Conservation (phyloP, 1,140 invertebrate species). For the Orchesella cincta region DNA sequence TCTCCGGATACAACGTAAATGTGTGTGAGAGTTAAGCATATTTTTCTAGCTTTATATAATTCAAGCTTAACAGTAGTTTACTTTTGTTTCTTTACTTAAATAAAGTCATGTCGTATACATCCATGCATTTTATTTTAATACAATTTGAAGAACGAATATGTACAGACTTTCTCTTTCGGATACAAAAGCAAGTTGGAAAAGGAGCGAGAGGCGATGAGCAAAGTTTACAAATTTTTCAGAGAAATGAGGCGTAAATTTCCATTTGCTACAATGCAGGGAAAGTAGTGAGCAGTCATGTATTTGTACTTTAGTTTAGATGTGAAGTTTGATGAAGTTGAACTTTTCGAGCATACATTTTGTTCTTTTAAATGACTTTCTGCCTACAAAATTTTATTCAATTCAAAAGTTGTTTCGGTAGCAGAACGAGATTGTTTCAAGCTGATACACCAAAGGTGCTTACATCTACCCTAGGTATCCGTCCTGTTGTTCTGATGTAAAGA, state of each 20-base stretch:
- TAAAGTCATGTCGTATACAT: constrained; percentile 22
- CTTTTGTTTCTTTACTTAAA: background rate
- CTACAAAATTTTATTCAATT: background rate
- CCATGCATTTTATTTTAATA: constrained; percentile 21
- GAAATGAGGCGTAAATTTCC: constrained; percentile 14
- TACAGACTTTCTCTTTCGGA: background rate
- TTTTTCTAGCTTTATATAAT: too few species aligned
- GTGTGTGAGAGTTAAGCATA: too few species aligned
- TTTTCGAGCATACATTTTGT: background rate
- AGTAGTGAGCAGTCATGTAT: background rate
- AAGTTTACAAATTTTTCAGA: constrained; percentile 22
- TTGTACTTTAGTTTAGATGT: background rate
- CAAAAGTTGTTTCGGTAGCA: background rate
- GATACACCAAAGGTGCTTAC: too few species aligned
- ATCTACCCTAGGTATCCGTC: too few species aligned
- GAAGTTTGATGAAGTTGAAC: constrained; percentile 15
- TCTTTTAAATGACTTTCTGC: background rate
- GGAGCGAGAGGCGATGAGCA: background rate
- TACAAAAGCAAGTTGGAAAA: background rate
- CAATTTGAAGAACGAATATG: background rate
- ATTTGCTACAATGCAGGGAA: background rate
- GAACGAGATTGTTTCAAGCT: too few species aligned
- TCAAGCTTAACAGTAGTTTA: too few species aligned
- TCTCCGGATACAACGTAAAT: too few species aligned
- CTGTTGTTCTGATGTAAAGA: too few species aligned